phyloP scores from a whole-genome alignment of 2,113 vertebrate genomes.

The Mirounga angustirostris region DNA sequence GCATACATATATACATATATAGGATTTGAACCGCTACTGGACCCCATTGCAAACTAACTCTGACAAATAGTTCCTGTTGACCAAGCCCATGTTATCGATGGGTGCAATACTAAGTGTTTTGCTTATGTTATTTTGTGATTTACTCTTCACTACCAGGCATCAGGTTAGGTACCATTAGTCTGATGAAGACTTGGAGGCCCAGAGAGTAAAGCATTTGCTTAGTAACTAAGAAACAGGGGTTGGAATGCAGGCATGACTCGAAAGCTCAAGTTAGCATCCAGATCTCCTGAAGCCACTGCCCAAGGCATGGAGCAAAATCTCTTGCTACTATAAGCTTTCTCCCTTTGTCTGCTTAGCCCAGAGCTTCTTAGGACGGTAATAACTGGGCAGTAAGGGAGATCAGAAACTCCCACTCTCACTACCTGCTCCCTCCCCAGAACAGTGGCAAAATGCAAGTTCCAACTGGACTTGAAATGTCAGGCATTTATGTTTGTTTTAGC shows the following conservation, averaged over 20 bases:
- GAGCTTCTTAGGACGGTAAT: neutral
- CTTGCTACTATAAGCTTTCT: neutral
- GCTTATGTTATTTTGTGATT: neutral
- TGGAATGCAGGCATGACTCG: neutral
- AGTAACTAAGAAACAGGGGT: neutral
- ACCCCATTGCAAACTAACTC: neutral
- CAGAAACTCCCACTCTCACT: neutral
- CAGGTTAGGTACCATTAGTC: neutral
- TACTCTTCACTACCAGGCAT: neutral
- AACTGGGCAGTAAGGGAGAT: neutral
- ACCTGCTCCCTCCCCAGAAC: neutral
- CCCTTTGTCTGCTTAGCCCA: neutral
- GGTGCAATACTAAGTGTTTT: neutral
- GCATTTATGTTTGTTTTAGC: conserved; percentile 10
- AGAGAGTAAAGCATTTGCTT: neutral
- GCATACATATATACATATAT: neutral
- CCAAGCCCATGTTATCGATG: neutral
- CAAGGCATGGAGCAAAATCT: neutral
- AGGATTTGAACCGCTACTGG: neutral
- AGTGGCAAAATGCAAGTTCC: neutral
- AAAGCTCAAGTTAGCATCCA: neutral
- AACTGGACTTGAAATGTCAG: neutral
- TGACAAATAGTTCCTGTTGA: neutral
- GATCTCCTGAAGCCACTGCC: neutral
- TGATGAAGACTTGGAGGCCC: neutral